A percentile compares a stretch with the other conserved stretches of the same genome.
phyloP scores from a whole-genome alignment of 1,140 invertebrate genomes.

The Olivierus martensii region DNA sequence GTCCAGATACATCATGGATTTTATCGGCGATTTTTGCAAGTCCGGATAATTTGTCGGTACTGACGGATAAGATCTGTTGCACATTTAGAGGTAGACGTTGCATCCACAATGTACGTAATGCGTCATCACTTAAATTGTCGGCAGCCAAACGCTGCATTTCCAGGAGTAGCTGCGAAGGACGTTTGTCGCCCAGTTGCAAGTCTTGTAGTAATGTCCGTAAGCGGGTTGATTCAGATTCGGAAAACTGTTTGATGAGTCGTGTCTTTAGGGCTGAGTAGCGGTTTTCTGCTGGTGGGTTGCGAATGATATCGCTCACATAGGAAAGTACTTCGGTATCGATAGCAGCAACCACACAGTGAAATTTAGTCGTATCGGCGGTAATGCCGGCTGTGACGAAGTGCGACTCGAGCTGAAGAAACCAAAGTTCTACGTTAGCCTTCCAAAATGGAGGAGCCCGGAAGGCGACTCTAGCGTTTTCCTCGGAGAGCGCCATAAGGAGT shows the following conservation, averaged over 20 bases:
- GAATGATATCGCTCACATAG: neutral
- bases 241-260: neutral
- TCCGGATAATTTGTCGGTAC: neutral
- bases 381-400: conserved; percentile 17
- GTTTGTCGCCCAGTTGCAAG: neutral
- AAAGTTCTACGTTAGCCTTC: conserved; percentile 18
- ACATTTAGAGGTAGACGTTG: neutral
- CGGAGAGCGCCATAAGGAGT: too few relatives aligned
- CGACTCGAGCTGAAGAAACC: conserved; percentile 24
- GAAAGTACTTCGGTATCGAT: conserved; percentile 1
- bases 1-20: neutral
- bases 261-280: neutral
- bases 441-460: conserved; percentile 23
- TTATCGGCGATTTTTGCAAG: neutral
- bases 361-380: conserved; percentile 17
- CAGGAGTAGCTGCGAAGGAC: neutral
- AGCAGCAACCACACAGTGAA: conserved; percentile 1
- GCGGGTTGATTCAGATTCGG: neutral
- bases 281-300: neutral
- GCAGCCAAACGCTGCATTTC: neutral
- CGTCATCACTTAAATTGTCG: neutral
- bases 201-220: neutral
- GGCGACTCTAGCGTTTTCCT: too few relatives aligned
- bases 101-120: neutral
- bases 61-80: neutral